These are phyloP conservation scores for Psammodynastes pulverulentus DNA, from an alignment of 2,113 vertebrate genomes.

Conservation along the genomic window DNA sequence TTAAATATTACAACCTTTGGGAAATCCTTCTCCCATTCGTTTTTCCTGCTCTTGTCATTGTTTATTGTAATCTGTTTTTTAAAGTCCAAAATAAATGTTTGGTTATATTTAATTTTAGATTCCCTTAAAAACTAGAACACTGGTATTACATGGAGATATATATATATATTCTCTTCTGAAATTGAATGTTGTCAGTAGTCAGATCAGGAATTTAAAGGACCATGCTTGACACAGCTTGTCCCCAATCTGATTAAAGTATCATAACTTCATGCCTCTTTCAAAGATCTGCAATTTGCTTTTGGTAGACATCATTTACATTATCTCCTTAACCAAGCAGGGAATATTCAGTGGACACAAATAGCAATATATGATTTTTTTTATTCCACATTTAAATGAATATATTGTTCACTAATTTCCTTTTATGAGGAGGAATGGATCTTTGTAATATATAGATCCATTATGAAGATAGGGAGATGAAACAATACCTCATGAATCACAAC, in stretches of 20 bases:
- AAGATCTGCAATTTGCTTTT: not conserved
- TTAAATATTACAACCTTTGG: not conserved
- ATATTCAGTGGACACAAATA: not conserved
- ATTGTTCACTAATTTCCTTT: not conserved
- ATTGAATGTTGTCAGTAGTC: not conserved
- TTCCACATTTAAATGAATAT: not conserved
- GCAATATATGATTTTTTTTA: not conserved
- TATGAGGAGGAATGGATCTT: not conserved
- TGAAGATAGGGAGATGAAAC: not conserved
- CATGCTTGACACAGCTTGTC: not conserved
- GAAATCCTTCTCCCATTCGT: not conserved
- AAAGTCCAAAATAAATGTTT: not conserved
- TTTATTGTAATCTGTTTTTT: not conserved
- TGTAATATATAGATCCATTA: not conserved
- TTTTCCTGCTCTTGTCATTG: not conserved
- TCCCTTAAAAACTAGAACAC: not conserved
- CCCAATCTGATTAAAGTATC: not conserved
- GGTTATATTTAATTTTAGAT: not conserved
- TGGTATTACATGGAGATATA: not conserved
- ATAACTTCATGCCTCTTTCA: not conserved
- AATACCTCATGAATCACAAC: not conserved
- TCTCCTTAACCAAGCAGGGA: not conserved
- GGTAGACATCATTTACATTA: not conserved
- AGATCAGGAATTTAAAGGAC: not conserved
- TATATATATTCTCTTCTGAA: not conserved